phyloP scores from a whole-genome alignment of 1,140 invertebrate genomes.

The Drosophila chauvacae region DNA sequence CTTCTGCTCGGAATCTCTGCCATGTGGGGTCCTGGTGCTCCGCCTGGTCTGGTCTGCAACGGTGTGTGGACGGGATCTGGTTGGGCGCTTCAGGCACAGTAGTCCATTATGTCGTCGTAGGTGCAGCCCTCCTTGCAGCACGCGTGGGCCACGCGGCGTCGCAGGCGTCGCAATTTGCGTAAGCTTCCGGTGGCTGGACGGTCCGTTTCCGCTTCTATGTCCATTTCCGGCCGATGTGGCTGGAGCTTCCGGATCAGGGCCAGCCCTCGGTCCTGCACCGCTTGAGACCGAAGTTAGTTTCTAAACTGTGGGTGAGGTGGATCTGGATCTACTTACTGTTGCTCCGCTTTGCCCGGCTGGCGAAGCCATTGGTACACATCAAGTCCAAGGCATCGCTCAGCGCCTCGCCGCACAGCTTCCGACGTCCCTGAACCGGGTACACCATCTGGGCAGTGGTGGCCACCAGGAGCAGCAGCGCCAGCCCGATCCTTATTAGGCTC shows the following conservation, averaged over 20 bases:
- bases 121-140: slow-evolving; percentile 69
- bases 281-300: slow-evolving; percentile 26
- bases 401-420: slow-evolving; percentile 66
- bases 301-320: slow-evolving; percentile 1
- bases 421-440: slow-evolving; percentile 57
- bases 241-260: slow-evolving; percentile 8
- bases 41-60: slow-evolving; percentile 5
- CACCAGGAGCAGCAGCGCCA: slow-evolving; percentile 61
- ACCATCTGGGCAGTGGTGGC: slow-evolving; percentile 52
- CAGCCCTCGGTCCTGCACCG: slow-evolving; percentile 17
- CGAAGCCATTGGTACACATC: slow-evolving; percentile 67
- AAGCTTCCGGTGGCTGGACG: slow-evolving; percentile 4
- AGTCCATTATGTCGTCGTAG: slow-evolving; percentile 66
- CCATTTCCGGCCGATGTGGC: slow-evolving; percentile 8
- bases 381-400: slow-evolving; percentile 63
- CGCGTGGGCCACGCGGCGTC: slow-evolving; percentile 59
- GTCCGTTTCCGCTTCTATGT: background rate
- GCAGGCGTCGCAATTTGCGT: slow-evolving; percentile 48
- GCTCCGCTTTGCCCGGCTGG: slow-evolving; percentile 44
- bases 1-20: slow-evolving; percentile 4
- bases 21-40: slow-evolving; percentile 10
- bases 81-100: slow-evolving; percentile 45
- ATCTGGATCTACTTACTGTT: slow-evolving; percentile 46
- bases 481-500: slow-evolving; percentile 42
- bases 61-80: background rate